Evolutionary conservation across 2,797 vertebrate genomes (phyloP), one percentile per base, ranked within the genome.

Genomic region (Rhabdophis nuchalis): DNA sequence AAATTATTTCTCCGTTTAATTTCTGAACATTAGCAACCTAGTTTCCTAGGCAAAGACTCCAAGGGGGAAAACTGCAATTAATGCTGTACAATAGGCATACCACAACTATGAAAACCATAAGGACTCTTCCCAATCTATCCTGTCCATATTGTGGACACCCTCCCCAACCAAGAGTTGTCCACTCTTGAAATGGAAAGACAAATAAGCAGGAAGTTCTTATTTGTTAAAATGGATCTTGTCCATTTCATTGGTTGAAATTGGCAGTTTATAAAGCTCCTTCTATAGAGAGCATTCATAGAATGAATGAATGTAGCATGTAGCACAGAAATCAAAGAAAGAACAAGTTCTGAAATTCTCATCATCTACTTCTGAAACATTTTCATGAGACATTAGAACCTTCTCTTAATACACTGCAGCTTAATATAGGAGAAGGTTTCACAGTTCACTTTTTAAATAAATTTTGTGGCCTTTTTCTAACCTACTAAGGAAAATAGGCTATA

Each of bases 361-460:
- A 12, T 54, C 23, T 87, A 5, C 46, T 88, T 87, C 86, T n/a
- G 58, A 91, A 64, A 58, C 5, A 52, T 82, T 46, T 5, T 4
- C 10, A 27, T 68, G 50, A 86, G 36, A 56, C 85, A 56, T 29
- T 16, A 68, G 52, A 12, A 68, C 14, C 29, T 89, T 86, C 52
- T 57, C 52, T 54, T 56, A 29, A 25, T 68, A 36, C 23, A 8
- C 8, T 85, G 56, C 27, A 32, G 58, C 16, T 92, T 92, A 68
- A 85, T 60, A 85, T 29, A 87, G 52, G 12, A 86, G 29, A 8
- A 58, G 36, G 58, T 87, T 87, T 36, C 36, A 87, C 53, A 87
- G 36, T 52, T 23, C 4, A 56, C 18, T 87, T 54, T 13, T 54
- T 64, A 23, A 23, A 36, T 93, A 93, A 92, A 95, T 94, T 89